Conservation (phyloP, 2,888 invertebrate genomes). For the Eremobia ochroleuca region DNA sequence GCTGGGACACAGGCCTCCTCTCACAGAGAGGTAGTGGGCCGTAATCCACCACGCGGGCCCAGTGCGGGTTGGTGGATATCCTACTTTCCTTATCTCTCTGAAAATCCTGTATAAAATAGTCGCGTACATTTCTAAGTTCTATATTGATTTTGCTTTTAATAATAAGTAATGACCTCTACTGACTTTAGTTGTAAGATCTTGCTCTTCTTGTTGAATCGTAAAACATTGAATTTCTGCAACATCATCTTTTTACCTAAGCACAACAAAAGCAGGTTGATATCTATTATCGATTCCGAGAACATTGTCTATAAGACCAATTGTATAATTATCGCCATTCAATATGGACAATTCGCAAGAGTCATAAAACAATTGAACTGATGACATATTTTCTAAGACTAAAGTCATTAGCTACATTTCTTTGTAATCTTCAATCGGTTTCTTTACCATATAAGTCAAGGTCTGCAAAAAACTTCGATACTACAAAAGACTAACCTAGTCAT, state of each 20-base stretch:
- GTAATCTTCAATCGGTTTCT: slow-evolving; percentile 33
- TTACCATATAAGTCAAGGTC: slow-evolving; percentile 34
- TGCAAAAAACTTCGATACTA: slow-evolving; percentile 25
- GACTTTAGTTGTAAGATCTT: no score
- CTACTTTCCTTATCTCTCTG: no score
- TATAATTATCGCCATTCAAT: slow-evolving; percentile 44
- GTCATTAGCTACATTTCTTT: slow-evolving; percentile 42
- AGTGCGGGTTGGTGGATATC: no score
- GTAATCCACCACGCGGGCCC: not conserved
- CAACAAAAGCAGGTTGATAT: slow-evolving; percentile 23
- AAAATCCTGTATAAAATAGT: not conserved
- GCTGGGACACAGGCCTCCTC: not conserved
- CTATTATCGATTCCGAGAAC: slow-evolving; percentile 28
- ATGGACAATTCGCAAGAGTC: slow-evolving; percentile 42
- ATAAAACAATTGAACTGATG: slow-evolving; percentile 44
- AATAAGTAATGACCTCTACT: not conserved
- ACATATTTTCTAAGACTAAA: slow-evolving; percentile 41
- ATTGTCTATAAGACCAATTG: slow-evolving; percentile 33
- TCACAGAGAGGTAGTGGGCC: not conserved
- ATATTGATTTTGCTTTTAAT: slow-evolving; percentile 1
- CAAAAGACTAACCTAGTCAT: slow-evolving; percentile 7
- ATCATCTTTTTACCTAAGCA: not conserved
- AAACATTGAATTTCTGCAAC: not conserved
- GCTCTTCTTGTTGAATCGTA: not conserved
- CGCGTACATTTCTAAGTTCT: not conserved